Evolutionary conservation across 2,888 invertebrate genomes (phyloP).

Genomic region (Brachyptera risi): DNA sequence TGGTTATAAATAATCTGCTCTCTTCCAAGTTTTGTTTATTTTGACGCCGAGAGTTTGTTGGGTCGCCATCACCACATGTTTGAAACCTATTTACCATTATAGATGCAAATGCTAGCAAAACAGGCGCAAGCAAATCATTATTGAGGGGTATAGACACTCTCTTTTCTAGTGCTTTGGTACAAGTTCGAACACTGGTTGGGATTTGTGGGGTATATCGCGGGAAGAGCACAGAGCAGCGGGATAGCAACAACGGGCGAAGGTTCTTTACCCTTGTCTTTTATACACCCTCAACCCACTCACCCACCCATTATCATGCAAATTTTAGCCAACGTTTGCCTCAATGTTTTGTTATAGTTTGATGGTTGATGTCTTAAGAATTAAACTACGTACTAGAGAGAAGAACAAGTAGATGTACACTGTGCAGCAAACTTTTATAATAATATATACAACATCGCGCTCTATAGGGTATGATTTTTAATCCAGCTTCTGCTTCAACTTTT

Average conservation of each 20-base stretch:
- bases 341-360: conserved; percentile 19
- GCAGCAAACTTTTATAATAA: conserved; percentile 3
- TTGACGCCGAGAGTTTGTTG: not conserved
- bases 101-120: conserved; percentile 5
- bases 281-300: no score
- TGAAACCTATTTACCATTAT: not conserved
- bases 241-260: no score
- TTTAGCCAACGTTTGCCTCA: conserved; percentile 13
- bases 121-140: not conserved
- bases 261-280: no score
- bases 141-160: not conserved
- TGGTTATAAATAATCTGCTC: not conserved
- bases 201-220: not conserved
- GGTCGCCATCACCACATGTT: not conserved
- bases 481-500: no score
- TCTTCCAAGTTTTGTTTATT: not conserved
- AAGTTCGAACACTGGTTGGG: no score
- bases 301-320: conserved; percentile 30
- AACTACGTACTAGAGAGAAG: no score
- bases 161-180: no score
- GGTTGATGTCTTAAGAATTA: conserved; percentile 14
- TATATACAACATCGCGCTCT: conserved; percentile 11
- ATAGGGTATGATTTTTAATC: not conserved
- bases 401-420: no score
- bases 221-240: not conserved